phyloP scores from a whole-genome alignment of 2,888 invertebrate genomes.

The Fabriciana adippe region DNA sequence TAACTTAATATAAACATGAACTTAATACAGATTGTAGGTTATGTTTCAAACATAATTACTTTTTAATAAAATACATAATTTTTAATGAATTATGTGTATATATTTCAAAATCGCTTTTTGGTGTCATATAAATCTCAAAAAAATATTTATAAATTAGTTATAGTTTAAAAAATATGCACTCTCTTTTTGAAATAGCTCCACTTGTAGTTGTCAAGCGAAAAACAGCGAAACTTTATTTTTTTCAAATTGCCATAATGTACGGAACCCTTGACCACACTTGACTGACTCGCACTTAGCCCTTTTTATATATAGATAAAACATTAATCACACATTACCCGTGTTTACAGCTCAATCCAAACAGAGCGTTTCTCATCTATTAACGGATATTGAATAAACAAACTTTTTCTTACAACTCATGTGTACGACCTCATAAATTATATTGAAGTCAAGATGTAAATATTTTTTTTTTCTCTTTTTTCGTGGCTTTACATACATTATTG shows the following conservation, averaged over 20 bases:
- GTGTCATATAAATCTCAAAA: too few species aligned
- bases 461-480: neutral
- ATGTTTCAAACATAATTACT: too few species aligned
- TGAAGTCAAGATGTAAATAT: slow-evolving; percentile 1
- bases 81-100: too few species aligned
- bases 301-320: neutral
- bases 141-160: too few species aligned
- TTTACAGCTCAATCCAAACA: slow-evolving; percentile 29
- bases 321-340: slow-evolving; percentile 25
- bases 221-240: neutral
- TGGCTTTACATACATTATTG: neutral
- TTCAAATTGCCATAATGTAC: neutral
- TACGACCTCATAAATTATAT: neutral
- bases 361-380: slow-evolving; percentile 29
- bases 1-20: too few species aligned
- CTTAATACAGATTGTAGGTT: too few species aligned
- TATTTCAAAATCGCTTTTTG: too few species aligned
- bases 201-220: too few species aligned
- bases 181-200: too few species aligned
- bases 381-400: slow-evolving; percentile 27
- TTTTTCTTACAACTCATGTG: slow-evolving; percentile 16
- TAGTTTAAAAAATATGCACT: too few species aligned
- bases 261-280: slow-evolving; percentile 5
- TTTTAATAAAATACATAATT: too few species aligned
- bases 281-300: too few species aligned